Evolutionary conservation across 2,113 vertebrate species (phyloP).

Genomic region (Gorsachius goisagi): DNA sequence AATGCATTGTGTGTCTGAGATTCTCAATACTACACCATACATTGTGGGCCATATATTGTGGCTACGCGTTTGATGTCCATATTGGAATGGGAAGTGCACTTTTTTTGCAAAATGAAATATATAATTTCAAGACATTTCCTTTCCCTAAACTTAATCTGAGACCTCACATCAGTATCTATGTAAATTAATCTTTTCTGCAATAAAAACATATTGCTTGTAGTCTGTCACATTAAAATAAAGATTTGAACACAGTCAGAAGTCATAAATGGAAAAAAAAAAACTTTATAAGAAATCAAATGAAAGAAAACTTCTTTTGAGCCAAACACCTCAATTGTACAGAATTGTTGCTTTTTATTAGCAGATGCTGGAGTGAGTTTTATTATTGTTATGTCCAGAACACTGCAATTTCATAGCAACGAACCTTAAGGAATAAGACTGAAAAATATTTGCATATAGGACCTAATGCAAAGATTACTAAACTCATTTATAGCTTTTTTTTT

Average conservation of each 20-base stretch:
- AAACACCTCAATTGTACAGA: background rate
- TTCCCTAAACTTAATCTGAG: slow-evolving; percentile 40
- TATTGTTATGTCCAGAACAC: background rate
- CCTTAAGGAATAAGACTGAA: background rate
- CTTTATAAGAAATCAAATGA: slow-evolving; percentile 32
- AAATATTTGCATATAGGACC: background rate
- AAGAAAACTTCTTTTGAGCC: background rate
- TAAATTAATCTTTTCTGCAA: slow-evolving; percentile 34
- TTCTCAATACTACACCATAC: background rate
- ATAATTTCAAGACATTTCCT: slow-evolving; percentile 1
- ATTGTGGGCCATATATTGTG: background rate
- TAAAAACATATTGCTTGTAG: slow-evolving; percentile 25
- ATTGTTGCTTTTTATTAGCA: background rate
- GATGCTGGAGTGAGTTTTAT: background rate
- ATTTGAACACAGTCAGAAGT: background rate
- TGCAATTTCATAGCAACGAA: background rate
- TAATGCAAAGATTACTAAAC: background rate
- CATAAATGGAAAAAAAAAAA: slow-evolving; percentile 22
- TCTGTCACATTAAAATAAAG: slow-evolving; percentile 35
- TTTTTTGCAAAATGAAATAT: slow-evolving; percentile 14
- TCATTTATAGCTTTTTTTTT: background rate
- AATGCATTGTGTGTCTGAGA: background rate
- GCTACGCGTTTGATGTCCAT: background rate
- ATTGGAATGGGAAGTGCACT: background rate
- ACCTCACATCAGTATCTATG: background rate